Conservation (phyloP, 2,797 vertebrate genomes). For the Hozukius guyotensis region DNA sequence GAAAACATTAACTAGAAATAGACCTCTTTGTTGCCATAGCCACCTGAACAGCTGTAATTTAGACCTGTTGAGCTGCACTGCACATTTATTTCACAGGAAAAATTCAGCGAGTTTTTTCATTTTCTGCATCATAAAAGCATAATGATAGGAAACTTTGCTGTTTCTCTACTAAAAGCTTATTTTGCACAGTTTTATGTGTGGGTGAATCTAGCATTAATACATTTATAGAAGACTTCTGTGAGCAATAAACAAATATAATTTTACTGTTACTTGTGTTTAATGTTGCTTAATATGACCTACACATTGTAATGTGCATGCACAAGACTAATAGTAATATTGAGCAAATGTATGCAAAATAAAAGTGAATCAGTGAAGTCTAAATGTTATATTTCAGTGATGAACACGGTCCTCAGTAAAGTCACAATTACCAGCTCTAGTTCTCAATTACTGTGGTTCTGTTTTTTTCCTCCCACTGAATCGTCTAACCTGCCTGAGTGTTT, state of each 20-base stretch:
- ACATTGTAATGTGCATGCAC: background rate
- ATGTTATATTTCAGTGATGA: background rate
- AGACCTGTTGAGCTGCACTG: constrained; percentile 39
- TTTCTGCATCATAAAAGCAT: background rate
- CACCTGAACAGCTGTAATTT: constrained; percentile 62
- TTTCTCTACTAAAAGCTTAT: background rate
- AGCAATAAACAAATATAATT: background rate
- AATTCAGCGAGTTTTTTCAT: background rate
- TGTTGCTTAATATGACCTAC: background rate
- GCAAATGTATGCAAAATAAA: background rate
- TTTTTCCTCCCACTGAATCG: background rate
- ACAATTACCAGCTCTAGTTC: background rate
- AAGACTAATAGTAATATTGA: background rate
- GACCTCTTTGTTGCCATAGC: constrained; percentile 72
- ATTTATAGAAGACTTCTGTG: background rate
- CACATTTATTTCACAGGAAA: constrained; percentile 20
- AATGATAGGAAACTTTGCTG: background rate
- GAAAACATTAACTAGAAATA: constrained; percentile 73
- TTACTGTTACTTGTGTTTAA: background rate
- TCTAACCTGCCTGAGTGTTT: constrained; percentile 1
- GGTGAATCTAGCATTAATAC: background rate
- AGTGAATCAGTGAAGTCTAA: background rate
- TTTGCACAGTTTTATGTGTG: background rate
- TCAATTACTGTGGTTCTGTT: background rate
- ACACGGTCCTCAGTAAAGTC: background rate